A percentile compares a stretch with the other conserved stretches of the same genome.
Conservation (phyloP, 2,888 invertebrate species). For the Tuta absoluta region DNA sequence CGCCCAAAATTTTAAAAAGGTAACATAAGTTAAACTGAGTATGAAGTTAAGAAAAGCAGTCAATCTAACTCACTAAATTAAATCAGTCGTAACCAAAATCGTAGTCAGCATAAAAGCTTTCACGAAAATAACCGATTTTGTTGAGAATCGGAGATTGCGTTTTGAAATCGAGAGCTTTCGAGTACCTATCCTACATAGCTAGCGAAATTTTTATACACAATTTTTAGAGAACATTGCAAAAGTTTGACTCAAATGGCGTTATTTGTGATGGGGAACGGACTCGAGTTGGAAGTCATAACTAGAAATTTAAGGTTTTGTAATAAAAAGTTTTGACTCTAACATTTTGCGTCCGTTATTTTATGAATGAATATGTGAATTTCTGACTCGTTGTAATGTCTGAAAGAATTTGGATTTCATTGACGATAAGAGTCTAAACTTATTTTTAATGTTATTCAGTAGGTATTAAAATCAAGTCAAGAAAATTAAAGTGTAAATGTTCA, state of each 20-base stretch:
- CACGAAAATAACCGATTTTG: slow-evolving; percentile 21
- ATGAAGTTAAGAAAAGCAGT: no score
- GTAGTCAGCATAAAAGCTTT: slow-evolving; percentile 14
- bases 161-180: slow-evolving; percentile 18
- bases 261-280: slow-evolving; percentile 11
- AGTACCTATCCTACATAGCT: slow-evolving; percentile 4
- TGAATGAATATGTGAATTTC: not conserved
- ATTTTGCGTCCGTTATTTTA: not conserved
- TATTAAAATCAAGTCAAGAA: no score
- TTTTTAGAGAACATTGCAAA: slow-evolving; percentile 12
- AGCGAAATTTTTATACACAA: slow-evolving; percentile 1
- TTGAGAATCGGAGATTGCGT: slow-evolving; percentile 14
- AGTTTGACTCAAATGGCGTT: slow-evolving; percentile 19
- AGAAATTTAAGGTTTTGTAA: not conserved
- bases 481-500: not conserved
- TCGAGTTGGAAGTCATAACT: not conserved
- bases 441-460: no score
- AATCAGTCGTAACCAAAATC: not conserved
- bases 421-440: no score
- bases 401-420: no score
- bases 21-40: no score
- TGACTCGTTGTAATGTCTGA: not conserved
- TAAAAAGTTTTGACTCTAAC: not conserved
- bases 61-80: not conserved
- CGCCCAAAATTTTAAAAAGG: no score